Base-by-base conservation (phyloP, 2,113 vertebrate genomes). In the Heloderma charlesbogerti region DNA sequence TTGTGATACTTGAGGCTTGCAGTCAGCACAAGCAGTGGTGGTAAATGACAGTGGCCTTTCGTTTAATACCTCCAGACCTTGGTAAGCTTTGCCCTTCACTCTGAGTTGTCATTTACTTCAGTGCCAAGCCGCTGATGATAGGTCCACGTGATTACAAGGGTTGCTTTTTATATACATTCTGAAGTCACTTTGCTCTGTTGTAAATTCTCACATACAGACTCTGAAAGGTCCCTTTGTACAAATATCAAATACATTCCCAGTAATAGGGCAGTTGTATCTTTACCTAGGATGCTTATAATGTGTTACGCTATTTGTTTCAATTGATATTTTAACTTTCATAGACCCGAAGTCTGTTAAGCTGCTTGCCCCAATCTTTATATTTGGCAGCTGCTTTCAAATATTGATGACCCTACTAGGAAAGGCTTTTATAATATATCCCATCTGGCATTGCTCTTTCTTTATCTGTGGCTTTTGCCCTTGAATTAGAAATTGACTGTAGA, bases 241-340 rank as follows among this genome's bases (percentile, higher is more conserved):
- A 51, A 51, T 31, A 9, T 54, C 45, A 45, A 37, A 69, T 89
- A 40, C n/a, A 48, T 45, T 43, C 10, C 54, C 3, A 75, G 40
- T 1, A 4, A 80, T 60, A 37, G 2, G 75, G 7, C 9, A 72
- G 83, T 31, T 37, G 4, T 13, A 54, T 71, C 84, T 12, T 66
- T 3, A 3, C 43, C 67, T 86, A 48, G 9, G 15, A 37, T 86
- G 86, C 5, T 0, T 54, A 0, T 22, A 48, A 69, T 0, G 0
- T 1, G 43, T 20, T 66, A 71, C 0, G 22, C 82, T 81, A 51
- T 87, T 86, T 12, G 0, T n/a, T 2, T 54, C 1, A 3, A 66
- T 3, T 20, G 48, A 18, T 80, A 80, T 27, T 89, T 86, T 92
- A 0, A 1, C 8, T 66, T 27, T 66, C 81, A 16, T 0, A 91